Evolutionary conservation across 2,888 invertebrate species (phyloP).

Genomic region (Coenonympha arcania): DNA sequence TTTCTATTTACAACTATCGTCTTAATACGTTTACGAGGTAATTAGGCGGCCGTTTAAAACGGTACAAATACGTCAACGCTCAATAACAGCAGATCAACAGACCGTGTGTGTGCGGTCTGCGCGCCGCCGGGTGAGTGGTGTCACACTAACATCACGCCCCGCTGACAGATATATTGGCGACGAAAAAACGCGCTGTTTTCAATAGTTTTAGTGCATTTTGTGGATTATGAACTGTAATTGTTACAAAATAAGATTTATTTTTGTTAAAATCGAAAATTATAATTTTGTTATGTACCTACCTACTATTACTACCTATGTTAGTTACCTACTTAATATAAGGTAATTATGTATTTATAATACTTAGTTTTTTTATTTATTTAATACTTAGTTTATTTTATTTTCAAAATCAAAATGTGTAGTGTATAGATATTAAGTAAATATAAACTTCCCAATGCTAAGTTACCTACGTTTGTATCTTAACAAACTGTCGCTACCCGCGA

Average conservation of each 20-base stretch:
- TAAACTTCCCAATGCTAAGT: too few species aligned
- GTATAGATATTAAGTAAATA: too few species aligned
- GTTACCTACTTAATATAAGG: too few species aligned
- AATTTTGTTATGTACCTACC: too few species aligned
- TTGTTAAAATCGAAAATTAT: background rate
- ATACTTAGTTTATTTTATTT: too few species aligned
- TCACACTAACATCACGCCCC: conserved; percentile 59
- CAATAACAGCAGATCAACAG: conserved; percentile 45
- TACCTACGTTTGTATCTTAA: too few species aligned
- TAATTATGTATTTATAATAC: too few species aligned
- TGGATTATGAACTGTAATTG: conserved; percentile 2
- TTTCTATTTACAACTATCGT: conserved; percentile 1
- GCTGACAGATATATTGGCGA: conserved; percentile 68
- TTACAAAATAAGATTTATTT: background rate
- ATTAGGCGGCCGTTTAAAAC: conserved; percentile 48
- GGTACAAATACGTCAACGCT: conserved; percentile 61
- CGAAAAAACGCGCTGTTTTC: conserved; percentile 36
- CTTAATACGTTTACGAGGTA: conserved; percentile 59
- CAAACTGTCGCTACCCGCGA: too few species aligned
- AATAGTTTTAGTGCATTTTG: background rate
- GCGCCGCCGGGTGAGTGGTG: conserved; percentile 63
- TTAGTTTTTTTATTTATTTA: too few species aligned
- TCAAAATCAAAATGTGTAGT: too few species aligned
- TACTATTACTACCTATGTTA: too few species aligned
- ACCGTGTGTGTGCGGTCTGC: conserved; percentile 59